phyloP scores from a whole-genome alignment of 2,888 invertebrate species.

The Cryptocheilus praepositus region DNA sequence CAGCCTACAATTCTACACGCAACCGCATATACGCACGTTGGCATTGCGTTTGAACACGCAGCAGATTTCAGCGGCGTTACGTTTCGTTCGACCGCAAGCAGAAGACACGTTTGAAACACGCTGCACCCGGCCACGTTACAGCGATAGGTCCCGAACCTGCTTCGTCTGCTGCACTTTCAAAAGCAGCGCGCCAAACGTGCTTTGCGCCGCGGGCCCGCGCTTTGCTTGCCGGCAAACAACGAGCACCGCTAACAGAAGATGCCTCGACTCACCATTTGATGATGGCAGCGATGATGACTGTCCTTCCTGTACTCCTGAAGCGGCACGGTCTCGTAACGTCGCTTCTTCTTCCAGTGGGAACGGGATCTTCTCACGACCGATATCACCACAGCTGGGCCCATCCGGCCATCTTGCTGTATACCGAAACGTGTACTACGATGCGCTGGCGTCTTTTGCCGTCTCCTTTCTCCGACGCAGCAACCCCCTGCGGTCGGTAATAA shows the following conservation, averaged over 20 bases:
- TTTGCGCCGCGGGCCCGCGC: slow-evolving; percentile 27
- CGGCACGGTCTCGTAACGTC: slow-evolving; percentile 40
- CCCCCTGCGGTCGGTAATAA: slow-evolving; percentile 22
- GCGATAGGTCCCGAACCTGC: neutral
- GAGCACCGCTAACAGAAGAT: neutral
- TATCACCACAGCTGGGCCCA: slow-evolving; percentile 67
- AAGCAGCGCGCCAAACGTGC: slow-evolving; percentile 62
- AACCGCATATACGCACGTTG: too few species aligned
- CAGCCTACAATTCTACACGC: too few species aligned
- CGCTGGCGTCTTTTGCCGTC: slow-evolving; percentile 42
- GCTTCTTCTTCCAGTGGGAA: slow-evolving; percentile 48
- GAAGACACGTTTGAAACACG: too few species aligned
- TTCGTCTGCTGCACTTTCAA: slow-evolving; percentile 56
- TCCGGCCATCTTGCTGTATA: slow-evolving; percentile 64
- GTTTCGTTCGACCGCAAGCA: too few species aligned
- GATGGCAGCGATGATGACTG: slow-evolving; percentile 11
- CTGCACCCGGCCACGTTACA: too few species aligned
- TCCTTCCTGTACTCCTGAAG: slow-evolving; percentile 39
- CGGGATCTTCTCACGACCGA: slow-evolving; percentile 60
- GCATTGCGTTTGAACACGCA: too few species aligned
- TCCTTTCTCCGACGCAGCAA: slow-evolving; percentile 1
- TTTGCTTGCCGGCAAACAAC: slow-evolving; percentile 3
- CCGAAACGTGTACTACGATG: slow-evolving; percentile 51
- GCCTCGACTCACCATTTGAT: slow-evolving; percentile 61
- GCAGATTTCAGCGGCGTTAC: too few species aligned